Evolutionary conservation across 2,113 vertebrate species (phyloP), one percentile per base, ranked within the genome.

Genomic region (Oriolus oriolus): DNA sequence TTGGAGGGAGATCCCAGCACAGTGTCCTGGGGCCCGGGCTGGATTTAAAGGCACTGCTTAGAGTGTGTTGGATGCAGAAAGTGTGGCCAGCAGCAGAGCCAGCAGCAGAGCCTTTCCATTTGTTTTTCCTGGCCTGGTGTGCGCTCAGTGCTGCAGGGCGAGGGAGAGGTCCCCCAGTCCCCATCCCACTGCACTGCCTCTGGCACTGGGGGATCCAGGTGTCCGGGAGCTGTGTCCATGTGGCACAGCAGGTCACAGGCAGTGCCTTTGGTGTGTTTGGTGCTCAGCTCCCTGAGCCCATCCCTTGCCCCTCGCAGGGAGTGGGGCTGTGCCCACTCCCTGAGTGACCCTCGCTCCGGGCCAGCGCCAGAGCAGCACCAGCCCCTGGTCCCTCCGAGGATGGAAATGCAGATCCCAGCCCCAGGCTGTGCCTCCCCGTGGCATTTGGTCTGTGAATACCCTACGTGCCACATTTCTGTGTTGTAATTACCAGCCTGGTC

Each of bases 241-340:
- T 0, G 22, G 39, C 50, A 54, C 12, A 7, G 35, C 16, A n/a
- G 22, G 24, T 5, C 41, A 5, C 31, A 11, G 60, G 30, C 31
- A 27, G 9, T 1, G 10, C 11, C 27, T 66, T 6, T 1, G 39
- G 3, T 10, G 54, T 2, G 9, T 17, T 37, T 9, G 18, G 26
- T 6, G 19, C 20, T 28, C 39, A 15, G 35, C 4, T 68, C 39
- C 33, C 61, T 13, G 26, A 57, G 28, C 30, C 47, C 8, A 0
- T 6, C 7, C 4, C 31, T 20, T 30, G 15, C 20, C 35, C 88
- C 54, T 44, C 2, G 19, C 15, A 44, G 26, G 16, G 8, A 35
- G 26, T 0, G 1, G 13, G 33, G 33, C 74, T 54, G 28, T 2
- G 0, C 14, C n/a, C 35, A 3, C 41, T 44, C 27, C 0, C 49